phyloP scores from a whole-genome alignment of 2,888 invertebrate species.

The Caenorhabditis sp. region DNA sequence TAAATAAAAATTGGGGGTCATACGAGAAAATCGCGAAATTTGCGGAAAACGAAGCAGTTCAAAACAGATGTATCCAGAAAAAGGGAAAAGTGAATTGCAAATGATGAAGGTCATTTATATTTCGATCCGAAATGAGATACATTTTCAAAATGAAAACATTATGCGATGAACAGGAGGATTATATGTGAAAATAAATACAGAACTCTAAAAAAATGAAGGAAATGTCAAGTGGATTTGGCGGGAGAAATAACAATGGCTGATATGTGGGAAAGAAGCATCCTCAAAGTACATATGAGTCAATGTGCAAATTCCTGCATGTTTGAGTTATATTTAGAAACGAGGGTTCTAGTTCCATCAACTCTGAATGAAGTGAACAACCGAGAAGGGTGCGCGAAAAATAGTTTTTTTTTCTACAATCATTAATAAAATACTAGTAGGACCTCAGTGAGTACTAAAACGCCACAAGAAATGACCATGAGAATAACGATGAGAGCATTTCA shows the following conservation, averaged over 20 bases:
- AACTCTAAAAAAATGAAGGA: not conserved
- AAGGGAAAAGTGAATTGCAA: constrained; percentile 8
- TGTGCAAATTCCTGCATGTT: too few species aligned
- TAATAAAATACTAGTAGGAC: not conserved
- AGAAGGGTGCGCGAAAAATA: too few species aligned
- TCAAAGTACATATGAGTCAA: not conserved
- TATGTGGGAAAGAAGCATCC: not conserved
- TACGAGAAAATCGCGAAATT: constrained; percentile 8
- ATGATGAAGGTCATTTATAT: constrained; percentile 30
- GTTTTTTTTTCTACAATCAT: not conserved
- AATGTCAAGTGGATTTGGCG: not conserved
- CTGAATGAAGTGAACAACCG: too few species aligned
- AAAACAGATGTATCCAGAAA: constrained; percentile 39
- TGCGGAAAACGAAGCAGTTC: constrained; percentile 30
- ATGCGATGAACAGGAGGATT: not conserved
- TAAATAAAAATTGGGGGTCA: not conserved
- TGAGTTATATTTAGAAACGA: too few species aligned
- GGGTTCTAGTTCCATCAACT: too few species aligned
- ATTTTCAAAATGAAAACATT: not conserved
- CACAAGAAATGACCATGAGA: not conserved
- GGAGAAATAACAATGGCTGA: not conserved
- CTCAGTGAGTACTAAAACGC: not conserved
- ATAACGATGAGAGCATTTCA: not conserved
- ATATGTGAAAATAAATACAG: not conserved
- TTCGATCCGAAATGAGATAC: not conserved